Evolutionary conservation across 1,140 invertebrate species (phyloP), one percentile per base, ranked within the genome.

Genomic region (Plectus sambesii): DNA sequence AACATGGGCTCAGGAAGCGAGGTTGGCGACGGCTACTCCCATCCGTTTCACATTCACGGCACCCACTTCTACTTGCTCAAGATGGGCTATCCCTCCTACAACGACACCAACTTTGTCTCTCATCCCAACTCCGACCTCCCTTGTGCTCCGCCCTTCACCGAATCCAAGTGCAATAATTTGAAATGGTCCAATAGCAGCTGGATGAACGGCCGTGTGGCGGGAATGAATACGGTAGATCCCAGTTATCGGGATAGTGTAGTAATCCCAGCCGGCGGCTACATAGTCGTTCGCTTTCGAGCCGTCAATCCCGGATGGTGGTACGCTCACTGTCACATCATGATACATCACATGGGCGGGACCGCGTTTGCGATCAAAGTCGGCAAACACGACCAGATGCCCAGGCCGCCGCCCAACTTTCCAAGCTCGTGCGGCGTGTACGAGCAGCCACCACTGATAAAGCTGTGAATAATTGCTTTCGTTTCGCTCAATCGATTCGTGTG

Each of bases 21-120:
- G 19, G 36, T 55, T 8, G 58, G 58, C 1, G 22, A 51, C 3
- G 62, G 62, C 9, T 65, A 67, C 35, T 61, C 63, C 0, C 62
- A 65, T 49, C 62, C 62, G 1, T 47, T 65, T 20, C 62, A 65
- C 30, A 47, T 65, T 8, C 62, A 65, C 45, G 62, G 62, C 2
- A 65, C 62, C 4, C 62, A 65, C 44, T 65, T 68, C 35, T 55
- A 53, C 17, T 47, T 65, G 19, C 55, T 65, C 57, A 67, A 67
- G 39, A 49, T 63, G 12, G 57, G 61, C 22, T 63, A 55, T 39
- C 55, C 58, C 17, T 20, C 39, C 26, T 65, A 61, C 55, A 25
- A 55, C 27, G 23, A 55, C 9, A 61, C 62, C 37, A 37, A 42
- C 23, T 42, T 42, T 26, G 20, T 42, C 9, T 27, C 27, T 27